Base-by-base conservation (phyloP, 2,888 invertebrate species). In the Melikaiella ostensackeni region DNA sequence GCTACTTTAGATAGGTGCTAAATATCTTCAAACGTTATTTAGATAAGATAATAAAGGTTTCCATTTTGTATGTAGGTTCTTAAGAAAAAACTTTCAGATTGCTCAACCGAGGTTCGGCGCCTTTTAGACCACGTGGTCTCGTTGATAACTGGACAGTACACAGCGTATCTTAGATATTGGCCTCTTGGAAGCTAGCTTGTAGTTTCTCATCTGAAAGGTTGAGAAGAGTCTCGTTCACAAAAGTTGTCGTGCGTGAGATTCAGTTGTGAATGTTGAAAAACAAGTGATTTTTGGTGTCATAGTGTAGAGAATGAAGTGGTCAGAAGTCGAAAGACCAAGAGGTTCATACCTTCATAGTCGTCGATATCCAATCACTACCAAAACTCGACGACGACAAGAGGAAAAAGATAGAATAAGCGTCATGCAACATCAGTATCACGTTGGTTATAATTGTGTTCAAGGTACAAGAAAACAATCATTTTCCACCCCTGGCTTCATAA, bases 301-400 rank as follows among this genome's bases (percentile, higher is more conserved):
- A 30, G 42, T 35, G 50, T 30, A 46, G 16, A 86, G 76, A 80
- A 88, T 88, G 88, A 88, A 88, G 86, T 88, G 88, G 88, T 84
- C 85, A 75, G 87, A 86, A 63, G 74, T 84, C 61, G 87, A 88
- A 30, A 86, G 79, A 78, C 75, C 84, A 35, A 84, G 84, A 80
- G 83, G 83, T 79, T 80, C 85, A 76, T 82, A 83, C 76, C 77
- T 85, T 70, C 85, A 85, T 73, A 79, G 73, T 75, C 85, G 86
- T 77, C 81, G 81, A 79, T 86, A 84, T 78, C 79, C 84, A 30
- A 77, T 84, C 33, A 50, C 79, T 16, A 79, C 78, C 33, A 88
- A 86, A 77, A 80, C 24, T 50, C 82, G 86, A 33, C 84, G 84
- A 55, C 80, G 83, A 75, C 82, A 83, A 33, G 81, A 81, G 24